A percentile compares a stretch with the other conserved stretches of the same genome.
These are phyloP conservation scores for Megalops atlanticus DNA, from an alignment of 2,113 vertebrate species.

Conservation along the genomic window DNA sequence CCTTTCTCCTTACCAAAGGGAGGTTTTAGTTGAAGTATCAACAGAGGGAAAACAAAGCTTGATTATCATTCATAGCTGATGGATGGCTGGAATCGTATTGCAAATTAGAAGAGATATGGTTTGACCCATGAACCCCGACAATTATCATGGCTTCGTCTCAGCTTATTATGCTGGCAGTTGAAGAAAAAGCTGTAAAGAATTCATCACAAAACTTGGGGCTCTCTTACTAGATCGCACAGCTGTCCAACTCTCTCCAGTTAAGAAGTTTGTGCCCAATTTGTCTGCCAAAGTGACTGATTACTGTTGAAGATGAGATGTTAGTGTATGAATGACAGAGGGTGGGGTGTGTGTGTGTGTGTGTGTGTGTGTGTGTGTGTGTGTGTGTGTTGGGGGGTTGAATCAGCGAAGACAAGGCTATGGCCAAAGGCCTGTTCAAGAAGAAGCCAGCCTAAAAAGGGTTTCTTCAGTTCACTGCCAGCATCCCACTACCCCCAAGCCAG, in stretches of 20 bases:
- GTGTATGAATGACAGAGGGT: not conserved
- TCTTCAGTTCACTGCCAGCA: not conserved
- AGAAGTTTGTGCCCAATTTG: not conserved
- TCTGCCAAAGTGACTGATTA: not conserved
- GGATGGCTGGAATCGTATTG: not conserved
- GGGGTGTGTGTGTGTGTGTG: not conserved
- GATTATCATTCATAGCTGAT: not conserved
- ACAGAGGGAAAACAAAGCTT: not conserved
- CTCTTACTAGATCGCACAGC: not conserved
- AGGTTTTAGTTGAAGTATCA: not conserved
- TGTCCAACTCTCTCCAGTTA: not conserved
- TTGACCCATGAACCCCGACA: not conserved
- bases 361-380: too few relatives aligned
- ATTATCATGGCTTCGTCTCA: not conserved
- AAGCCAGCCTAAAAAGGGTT: not conserved
- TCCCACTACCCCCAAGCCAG: not conserved
- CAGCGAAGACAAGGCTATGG: not conserved
- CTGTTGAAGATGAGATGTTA: not conserved
- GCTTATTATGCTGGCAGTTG: constrained; percentile 2
- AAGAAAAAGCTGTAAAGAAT: not conserved
- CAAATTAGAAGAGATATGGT: not conserved
- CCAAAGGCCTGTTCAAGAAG: not conserved
- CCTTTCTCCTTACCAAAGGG: not conserved
- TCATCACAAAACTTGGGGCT: not conserved
- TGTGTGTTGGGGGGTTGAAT: not conserved